Conservation (phyloP, 1,140 invertebrate genomes). For the Callitettix versicolor region DNA sequence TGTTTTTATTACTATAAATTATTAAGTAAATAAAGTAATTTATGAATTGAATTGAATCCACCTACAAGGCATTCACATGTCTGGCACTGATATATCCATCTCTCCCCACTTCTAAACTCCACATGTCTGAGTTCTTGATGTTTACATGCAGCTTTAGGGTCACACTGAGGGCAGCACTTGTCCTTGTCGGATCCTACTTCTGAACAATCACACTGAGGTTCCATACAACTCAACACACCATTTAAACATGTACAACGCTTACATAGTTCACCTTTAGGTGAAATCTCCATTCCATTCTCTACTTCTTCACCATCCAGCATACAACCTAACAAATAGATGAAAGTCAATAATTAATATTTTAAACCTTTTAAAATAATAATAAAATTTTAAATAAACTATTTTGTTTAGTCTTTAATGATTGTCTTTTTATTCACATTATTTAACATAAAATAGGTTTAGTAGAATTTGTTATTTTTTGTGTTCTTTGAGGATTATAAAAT, state of each 20-base stretch:
- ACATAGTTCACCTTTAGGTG: conserved; percentile 43
- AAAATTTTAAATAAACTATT: conserved; percentile 17
- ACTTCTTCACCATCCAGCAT: conserved; percentile 47
- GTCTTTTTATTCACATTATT: neutral
- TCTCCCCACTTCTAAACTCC: conserved; percentile 64
- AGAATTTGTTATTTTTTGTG: too few relatives aligned
- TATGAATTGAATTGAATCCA: conserved; percentile 5
- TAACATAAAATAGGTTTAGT: neutral
- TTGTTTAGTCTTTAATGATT: neutral
- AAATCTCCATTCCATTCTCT: conserved; percentile 40
- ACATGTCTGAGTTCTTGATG: conserved; percentile 69
- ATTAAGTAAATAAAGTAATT: neutral
- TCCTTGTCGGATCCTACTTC: conserved; percentile 35
- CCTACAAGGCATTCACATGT: conserved; percentile 79
- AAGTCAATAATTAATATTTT: too few relatives aligned
- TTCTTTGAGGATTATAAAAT: too few relatives aligned
- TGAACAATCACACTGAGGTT: conserved; percentile 49
- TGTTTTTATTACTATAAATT: too few relatives aligned
- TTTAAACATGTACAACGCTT: conserved; percentile 45
- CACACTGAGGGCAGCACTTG: conserved; percentile 69
- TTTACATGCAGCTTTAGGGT: conserved; percentile 53
- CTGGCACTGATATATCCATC: conserved; percentile 82
- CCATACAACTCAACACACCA: conserved; percentile 51
- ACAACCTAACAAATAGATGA: conserved; percentile 40
- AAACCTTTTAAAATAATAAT: too few relatives aligned